Evolutionary conservation across 2,797 vertebrate species (phyloP), one percentile per base, ranked within the genome.

Genomic region (Knipowitschia caucasica): DNA sequence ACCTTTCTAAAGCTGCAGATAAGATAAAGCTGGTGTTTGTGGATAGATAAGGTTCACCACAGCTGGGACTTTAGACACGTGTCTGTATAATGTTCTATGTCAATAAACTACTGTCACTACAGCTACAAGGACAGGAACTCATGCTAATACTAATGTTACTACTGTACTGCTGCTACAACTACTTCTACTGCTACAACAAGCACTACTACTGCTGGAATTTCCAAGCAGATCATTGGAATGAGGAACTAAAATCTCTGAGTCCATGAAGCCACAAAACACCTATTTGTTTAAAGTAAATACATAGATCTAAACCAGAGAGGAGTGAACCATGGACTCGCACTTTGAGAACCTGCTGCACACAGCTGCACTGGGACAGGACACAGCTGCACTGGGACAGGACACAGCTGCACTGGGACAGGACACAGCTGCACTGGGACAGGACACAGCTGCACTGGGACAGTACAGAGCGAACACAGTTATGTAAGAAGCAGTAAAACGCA

Each of bases 41-140:
- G 45, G 56, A 62, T 3, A 60, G 56, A 69, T 62, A 68, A 57
- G 42, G 61, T 47, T 30, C 5, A 53, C 56, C 58, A 38, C 66
- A 63, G 66, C 75, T 59, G 65, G 47, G 59, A 54, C 73, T 66
- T 67, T 79, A 69, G 43, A 40, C 20, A n/a, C n/a, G n/a, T n/a
- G n/a, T n/a, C n/a, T n/a, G n/a, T n/a, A n/a, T n/a, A n/a, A n/a
- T n/a, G n/a, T n/a, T n/a, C n/a, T n/a, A n/a, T n/a, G n/a, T n/a
- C n/a, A n/a, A n/a, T n/a, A n/a, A n/a, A n/a, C n/a, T n/a, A 18
- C 56, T 18, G 34, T 59, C 55, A 56, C 11, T 18, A 9, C 21
- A 11, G 35, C 30, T 7, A 50, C 25, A n/a, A n/a, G n/a, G n/a
- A n/a, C n/a, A n/a, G n/a, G n/a, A n/a, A n/a, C n/a, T n/a, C n/a